Base-by-base conservation (phyloP, 2,113 vertebrate genomes). In the Psephotus haematonotus region DNA sequence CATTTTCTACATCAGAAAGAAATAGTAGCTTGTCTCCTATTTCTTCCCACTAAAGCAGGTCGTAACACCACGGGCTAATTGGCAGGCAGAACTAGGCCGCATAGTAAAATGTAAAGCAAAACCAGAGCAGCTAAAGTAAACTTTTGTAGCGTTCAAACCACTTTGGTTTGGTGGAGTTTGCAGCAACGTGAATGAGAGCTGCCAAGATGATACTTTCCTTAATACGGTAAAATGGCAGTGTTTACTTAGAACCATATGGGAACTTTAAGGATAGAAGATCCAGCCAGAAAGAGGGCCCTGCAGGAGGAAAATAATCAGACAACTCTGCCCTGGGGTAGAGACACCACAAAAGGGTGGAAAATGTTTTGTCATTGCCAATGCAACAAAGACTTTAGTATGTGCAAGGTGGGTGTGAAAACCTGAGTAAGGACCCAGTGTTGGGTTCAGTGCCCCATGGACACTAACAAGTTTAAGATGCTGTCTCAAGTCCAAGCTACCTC, bases 101-200 rank as follows among this genome's bases (percentile, higher is more conserved):
- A 92, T 24, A 96, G 89, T 95, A 94, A 97, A 97, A 91, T 29
- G 87, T 88, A 95, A 96, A 96, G 94, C 95, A 94, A 96, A 95
- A 95, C 94, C 91, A 97, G 95, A 95, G 94, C 79, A 76, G 92
- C 95, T 96, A 96, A 96, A 96, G 95, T 90, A 95, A 96, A 97
- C 91, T 92, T 91, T 7, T 78, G 93, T 55, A 95, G 86, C 2
- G 0, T 82, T 95, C 85, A 97, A 92, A 94, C 95, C 95, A 75
- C 95, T 95, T 77, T 88, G 96, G 96, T 90, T 96, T 94, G 96
- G 94, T 95, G 28, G 91, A 94, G 82, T 84, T 92, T 90, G 85
- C 88, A 95, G 96, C 82, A 71, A 86, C 1, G 17, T 71, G 84
- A 88, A 81, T 19, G 91, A 91, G 77, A 95, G 59, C 89, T 96